Conservation (phyloP, 1,140 invertebrate genomes). For the Drosophila pseudoananassae region DNA sequence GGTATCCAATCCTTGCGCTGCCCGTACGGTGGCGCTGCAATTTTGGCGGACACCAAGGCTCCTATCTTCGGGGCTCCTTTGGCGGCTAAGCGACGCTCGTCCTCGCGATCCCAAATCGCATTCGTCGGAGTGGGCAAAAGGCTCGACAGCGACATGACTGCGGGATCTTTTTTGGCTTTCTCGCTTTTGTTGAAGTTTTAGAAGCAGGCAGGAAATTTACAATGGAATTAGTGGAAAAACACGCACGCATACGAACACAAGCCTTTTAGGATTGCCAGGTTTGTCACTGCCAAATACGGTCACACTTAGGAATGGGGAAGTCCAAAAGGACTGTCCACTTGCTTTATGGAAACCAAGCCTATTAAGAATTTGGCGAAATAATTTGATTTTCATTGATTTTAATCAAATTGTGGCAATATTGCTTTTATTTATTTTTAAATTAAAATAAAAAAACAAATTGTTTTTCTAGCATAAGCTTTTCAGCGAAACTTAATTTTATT, state of each 20-base stretch:
- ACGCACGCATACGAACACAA: slow-evolving; percentile 20
- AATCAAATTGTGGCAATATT: background rate
- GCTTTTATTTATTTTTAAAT: too few species aligned
- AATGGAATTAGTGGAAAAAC: slow-evolving; percentile 33
- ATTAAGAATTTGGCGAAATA: background rate
- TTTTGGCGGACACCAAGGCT: slow-evolving; percentile 91
- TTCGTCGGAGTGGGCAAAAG: slow-evolving; percentile 93
- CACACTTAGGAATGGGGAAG: background rate
- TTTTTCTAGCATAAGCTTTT: too few species aligned
- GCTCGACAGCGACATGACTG: slow-evolving; percentile 85
- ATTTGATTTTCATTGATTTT: background rate
- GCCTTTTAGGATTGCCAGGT: slow-evolving; percentile 6
- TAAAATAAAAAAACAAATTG: too few species aligned
- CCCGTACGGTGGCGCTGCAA: slow-evolving; percentile 97
- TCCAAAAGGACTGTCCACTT: background rate
- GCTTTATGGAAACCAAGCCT: background rate
- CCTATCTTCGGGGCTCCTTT: slow-evolving; percentile 86
- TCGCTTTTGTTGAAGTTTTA: slow-evolving; percentile 3
- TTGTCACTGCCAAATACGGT: background rate
- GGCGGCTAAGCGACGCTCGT: slow-evolving; percentile 89
- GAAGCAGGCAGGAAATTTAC: slow-evolving; percentile 17
- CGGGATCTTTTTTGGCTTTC: background rate
- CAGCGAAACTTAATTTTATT: too few species aligned
- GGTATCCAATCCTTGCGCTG: slow-evolving; percentile 98
- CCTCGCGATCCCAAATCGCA: slow-evolving; percentile 94